phyloP scores from a whole-genome alignment of 2,797 vertebrate species.

The Graptemys geographica region DNA sequence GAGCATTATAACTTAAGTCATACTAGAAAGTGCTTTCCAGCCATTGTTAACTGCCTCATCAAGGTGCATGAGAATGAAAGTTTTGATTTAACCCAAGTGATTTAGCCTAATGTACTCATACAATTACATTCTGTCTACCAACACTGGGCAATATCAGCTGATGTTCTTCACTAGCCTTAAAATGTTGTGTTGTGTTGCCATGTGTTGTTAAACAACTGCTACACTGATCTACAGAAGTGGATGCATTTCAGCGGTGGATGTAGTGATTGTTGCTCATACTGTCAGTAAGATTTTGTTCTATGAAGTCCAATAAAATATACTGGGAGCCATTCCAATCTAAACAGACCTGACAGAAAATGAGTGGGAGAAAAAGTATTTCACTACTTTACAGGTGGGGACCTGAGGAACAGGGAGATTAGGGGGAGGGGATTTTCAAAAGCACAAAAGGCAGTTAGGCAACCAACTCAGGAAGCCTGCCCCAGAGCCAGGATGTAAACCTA shows the following conservation, averaged over 20 bases:
- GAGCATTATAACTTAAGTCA: background rate
- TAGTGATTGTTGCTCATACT: fast-evolving
- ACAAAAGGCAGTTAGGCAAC: background rate
- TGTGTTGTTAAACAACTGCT: background rate
- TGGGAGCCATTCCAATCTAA: background rate
- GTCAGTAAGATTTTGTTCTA: background rate
- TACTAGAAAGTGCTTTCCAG: background rate
- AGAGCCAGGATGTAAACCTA: background rate
- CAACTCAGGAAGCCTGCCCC: fast-evolving
- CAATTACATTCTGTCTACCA: background rate
- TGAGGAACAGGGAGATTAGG: background rate
- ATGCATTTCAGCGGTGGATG: background rate
- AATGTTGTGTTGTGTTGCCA: background rate
- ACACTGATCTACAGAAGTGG: background rate
- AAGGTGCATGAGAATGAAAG: background rate
- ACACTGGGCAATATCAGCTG: background rate
- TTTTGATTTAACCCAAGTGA: background rate
- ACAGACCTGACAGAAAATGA: background rate
- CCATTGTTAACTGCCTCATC: background rate
- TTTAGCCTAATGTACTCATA: background rate
- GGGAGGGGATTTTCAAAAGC: background rate
- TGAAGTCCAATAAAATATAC: background rate
- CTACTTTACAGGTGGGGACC: background rate
- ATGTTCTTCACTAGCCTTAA: background rate
- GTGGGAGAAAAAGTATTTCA: background rate